These are phyloP conservation scores for Octodon degus DNA, from an alignment of 2,113 vertebrate species.

Conservation along the genomic window DNA sequence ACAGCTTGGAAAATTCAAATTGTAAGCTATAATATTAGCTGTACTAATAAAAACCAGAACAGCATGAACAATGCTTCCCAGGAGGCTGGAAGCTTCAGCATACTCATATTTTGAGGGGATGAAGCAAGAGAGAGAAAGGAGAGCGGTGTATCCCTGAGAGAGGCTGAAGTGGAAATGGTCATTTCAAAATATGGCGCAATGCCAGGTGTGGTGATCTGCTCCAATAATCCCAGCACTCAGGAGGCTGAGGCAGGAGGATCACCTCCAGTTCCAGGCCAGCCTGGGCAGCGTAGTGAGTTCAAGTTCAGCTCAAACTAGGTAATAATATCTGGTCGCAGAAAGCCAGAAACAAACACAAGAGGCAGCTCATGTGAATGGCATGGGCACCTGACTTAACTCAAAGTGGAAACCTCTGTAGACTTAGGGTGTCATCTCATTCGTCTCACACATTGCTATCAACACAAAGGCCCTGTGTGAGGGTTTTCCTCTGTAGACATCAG, in stretches of 20 bases:
- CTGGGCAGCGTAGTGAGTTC: neutral
- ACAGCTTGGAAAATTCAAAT: conserved; percentile 43
- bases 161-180: neutral
- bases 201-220: neutral
- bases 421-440: neutral
- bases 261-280: neutral
- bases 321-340: neutral
- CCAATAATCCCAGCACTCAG: neutral
- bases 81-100: neutral
- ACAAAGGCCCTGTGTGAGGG: neutral
- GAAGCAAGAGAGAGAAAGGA: neutral
- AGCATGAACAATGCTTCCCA: conserved; percentile 32
- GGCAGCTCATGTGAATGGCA: neutral
- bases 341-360: neutral
- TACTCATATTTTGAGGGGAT: neutral
- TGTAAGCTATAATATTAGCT: conserved; percentile 27
- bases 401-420: neutral
- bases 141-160: neutral
- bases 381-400: neutral
- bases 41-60: conserved; percentile 7
- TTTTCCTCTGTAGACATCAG: neutral
- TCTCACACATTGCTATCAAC: conserved; percentile 10
- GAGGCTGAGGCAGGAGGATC: neutral
- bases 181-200: neutral
- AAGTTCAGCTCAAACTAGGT: neutral